Base-by-base conservation (phyloP, 2,888 invertebrate genomes). In the Rhaphigaster nebulosa region DNA sequence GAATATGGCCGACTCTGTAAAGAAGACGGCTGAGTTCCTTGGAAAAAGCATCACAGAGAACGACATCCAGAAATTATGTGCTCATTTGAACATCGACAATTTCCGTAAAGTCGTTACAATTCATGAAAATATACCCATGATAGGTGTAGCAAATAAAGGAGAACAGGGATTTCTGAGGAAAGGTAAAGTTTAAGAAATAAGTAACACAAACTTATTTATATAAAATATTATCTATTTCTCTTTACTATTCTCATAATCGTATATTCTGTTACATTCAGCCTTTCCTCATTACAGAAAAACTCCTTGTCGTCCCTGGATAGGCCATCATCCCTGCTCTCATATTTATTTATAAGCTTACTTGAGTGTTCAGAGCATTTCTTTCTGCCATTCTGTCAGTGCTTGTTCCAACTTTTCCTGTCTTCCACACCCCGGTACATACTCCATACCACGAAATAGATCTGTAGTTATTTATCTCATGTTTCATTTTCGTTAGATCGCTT, bases 101-200 rank as follows among this genome's bases (percentile, higher is more conserved):
- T 98, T 99, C 94, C 96, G 96, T 92, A 95, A 95, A 26, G 98
- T 98, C 94, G 95, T 96, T 88, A 96, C 96, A 13, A 96, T 98
- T 0, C 98, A 98, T 93, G 95, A 95, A 89, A 95, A 96, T 91
- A 95, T 95, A 88, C 95, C 95, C 1, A 94, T 96, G 8, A 90
- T 80, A 26, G 96, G 96, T 2, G 94, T 97, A 23, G 93, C 95
- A 1, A 94, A 94, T 88, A 93, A 94, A 1, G 95, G 95, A 4
- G 96, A 96, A 93, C 95, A 95, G 90, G 94, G 94, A 5, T 97
- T 97, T 93, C 95, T 97, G 0, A 94, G 96, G 92, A 95, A 95
- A 93, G 91, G 91, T 91, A 38, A 89, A 20, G 5, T n/a, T 10
- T 45, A 6, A 45, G 13, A 1, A 56, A 56, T 56, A 56, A 3